Base-by-base conservation (phyloP, 92 coral and sea anemone genomes). In the Porites lobata region DNA sequence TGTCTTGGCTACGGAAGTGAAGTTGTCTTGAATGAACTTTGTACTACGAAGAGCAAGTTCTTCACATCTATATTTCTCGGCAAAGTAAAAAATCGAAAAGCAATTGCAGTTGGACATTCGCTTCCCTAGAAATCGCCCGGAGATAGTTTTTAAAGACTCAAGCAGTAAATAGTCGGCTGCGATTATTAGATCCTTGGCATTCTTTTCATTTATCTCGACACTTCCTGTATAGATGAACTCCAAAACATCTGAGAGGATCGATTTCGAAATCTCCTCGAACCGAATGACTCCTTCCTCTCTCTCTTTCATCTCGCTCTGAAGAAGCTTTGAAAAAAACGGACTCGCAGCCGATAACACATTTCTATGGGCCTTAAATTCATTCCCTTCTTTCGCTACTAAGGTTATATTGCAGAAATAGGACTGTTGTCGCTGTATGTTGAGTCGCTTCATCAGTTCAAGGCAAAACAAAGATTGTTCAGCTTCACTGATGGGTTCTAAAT, bases 321-420 rank as follows among this genome's bases (percentile, higher is more conserved):
- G 43, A 20, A 67, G 24, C 26, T 20, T 20, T 20, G 24, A 14
- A 29, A 67, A 67, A 19, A 20, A 67, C 26, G 72, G 72, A 67
- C 72, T 20, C 24, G 72, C 72, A 0, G 72, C 58, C 21, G 83
- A 79, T 18, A 79, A 21, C 0, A 79, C 72, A 8, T 65, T 38
- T 79, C 71, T 43, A 3, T 79, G 83, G 61, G 83, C 83, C 32
- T 79, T 79, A 53, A 63, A 79, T 5, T 79, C 83, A 2, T 19
- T 79, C 9, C 10, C 75, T 24, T 80, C 84, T 22, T 58, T 77
- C 12, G 75, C 47, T 59, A 65, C 22, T 50, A 80, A 65, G 24
- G 84, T 43, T 14, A 65, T 8, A 47, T 79, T 73, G 73, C 84
- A 79, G 19, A 80, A 80, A 24, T 43, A n/a, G 14, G 52, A 15